These are phyloP conservation scores for Diplodus sargus DNA, from an alignment of 2,797 vertebrate species.

Conservation along the genomic window DNA sequence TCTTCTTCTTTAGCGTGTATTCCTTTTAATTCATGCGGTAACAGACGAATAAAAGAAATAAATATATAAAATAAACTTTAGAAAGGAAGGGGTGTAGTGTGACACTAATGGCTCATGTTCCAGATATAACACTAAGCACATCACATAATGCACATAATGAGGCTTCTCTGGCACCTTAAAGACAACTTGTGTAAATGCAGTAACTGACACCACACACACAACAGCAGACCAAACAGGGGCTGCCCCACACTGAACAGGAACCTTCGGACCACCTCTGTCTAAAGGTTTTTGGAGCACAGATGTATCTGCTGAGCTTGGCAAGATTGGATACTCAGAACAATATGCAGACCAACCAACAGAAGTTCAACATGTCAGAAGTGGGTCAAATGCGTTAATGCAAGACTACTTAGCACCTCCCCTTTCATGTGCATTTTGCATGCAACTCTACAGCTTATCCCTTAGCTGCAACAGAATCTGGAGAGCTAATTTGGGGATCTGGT, in stretches of 20 bases:
- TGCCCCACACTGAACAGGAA: background rate
- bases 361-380: background rate
- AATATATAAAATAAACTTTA: background rate
- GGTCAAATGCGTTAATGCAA: background rate
- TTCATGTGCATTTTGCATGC: constrained; percentile 8
- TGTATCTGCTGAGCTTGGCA: background rate
- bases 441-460: constrained; percentile 12
- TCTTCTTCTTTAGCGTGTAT: too few species aligned
- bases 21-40: background rate
- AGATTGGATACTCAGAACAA: background rate
- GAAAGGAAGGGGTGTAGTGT: background rate
- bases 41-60: background rate
- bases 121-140: background rate
- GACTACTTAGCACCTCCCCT: background rate
- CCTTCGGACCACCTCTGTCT: too few species aligned
- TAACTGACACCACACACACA: background rate
- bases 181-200: background rate
- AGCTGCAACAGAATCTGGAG: constrained; percentile 39
- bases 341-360: background rate
- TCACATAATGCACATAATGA: background rate
- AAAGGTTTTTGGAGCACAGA: background rate
- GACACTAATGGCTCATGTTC: background rate
- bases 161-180: background rate
- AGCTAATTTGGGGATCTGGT: constrained; percentile 52
- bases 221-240: background rate